Percentiles rank a stretch among this genome's conserved stretches.
phyloP scores from a whole-genome alignment of 2,888 invertebrate species.

The Aphrophora alni region DNA sequence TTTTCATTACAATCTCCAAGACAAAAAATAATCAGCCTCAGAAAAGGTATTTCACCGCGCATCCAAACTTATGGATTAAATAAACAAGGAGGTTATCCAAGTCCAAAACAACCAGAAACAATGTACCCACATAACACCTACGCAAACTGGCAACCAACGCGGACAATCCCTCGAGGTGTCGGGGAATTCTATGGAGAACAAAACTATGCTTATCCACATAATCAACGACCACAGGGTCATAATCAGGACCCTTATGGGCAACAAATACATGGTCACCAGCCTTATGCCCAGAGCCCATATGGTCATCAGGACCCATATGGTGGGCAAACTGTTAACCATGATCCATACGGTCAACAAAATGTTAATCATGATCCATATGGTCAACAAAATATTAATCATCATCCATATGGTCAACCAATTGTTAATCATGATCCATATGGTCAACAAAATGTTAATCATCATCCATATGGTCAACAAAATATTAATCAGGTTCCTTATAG shows the following conservation, averaged over 20 bases:
- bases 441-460: neutral
- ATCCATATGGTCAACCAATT: neutral
- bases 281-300: neutral
- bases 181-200: neutral
- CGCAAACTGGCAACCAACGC: neutral
- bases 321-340: neutral
- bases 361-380: neutral
- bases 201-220: neutral
- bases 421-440: neutral
- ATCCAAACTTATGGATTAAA: too few species aligned
- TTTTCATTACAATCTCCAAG: neutral
- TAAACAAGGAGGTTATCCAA: neutral
- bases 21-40: neutral
- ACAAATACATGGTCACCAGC: neutral
- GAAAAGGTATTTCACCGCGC: too few species aligned
- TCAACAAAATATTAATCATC: neutral
- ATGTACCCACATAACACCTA: neutral
- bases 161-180: neutral
- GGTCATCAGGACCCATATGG: neutral
- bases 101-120: neutral
- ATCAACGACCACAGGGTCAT: neutral
- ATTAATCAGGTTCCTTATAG: neutral
- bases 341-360: neutral
- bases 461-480: neutral
- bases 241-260: neutral